A percentile compares a stretch with the other conserved stretches of the same genome.
phyloP scores from a whole-genome alignment of 1,140 invertebrate genomes.

The Lysiphlebus fabarum region DNA sequence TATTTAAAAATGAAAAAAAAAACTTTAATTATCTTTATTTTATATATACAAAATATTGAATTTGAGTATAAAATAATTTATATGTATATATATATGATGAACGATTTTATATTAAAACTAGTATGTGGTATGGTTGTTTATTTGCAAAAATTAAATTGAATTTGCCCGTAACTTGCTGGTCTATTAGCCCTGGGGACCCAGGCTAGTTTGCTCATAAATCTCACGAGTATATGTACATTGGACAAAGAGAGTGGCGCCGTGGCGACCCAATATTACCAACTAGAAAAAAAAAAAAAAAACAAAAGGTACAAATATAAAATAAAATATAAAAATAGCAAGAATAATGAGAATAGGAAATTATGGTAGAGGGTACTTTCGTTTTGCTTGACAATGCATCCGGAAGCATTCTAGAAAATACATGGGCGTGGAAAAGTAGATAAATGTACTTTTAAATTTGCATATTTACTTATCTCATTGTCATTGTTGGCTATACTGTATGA shows the following conservation, averaged over 20 bases:
- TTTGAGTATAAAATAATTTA: too few species aligned
- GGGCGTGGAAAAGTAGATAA: slow-evolving; percentile 50
- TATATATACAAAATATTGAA: too few species aligned
- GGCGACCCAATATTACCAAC: slow-evolving; percentile 6
- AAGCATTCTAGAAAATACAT: slow-evolving; percentile 49
- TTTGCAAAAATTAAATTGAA: slow-evolving; percentile 53
- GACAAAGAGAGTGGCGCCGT: slow-evolving; percentile 27
- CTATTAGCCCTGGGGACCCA: slow-evolving; percentile 47
- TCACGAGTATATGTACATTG: slow-evolving; percentile 45
- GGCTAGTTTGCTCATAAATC: slow-evolving; percentile 51
- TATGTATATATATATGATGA: too few species aligned
- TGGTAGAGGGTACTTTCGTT: slow-evolving; percentile 37
- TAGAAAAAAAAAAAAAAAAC: slow-evolving; percentile 4
- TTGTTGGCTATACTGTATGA: too few species aligned
- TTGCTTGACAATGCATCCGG: slow-evolving; percentile 46
- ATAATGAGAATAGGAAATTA: slow-evolving; percentile 18
- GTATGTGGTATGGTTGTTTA: slow-evolving; percentile 40
- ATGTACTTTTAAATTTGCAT: slow-evolving; percentile 51
- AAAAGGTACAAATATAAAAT: background rate
- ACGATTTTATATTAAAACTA: too few species aligned
- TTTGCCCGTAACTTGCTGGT: slow-evolving; percentile 50
- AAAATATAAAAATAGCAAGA: slow-evolving; percentile 14
- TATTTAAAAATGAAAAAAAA: too few species aligned
- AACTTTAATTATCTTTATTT: too few species aligned
- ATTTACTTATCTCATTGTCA: slow-evolving; percentile 35